A percentile compares a stretch with the other conserved stretches of the same genome.
These are phyloP conservation scores for Astyanax mexicanus DNA, from an alignment of 2,797 vertebrate species.

Conservation along the genomic window DNA sequence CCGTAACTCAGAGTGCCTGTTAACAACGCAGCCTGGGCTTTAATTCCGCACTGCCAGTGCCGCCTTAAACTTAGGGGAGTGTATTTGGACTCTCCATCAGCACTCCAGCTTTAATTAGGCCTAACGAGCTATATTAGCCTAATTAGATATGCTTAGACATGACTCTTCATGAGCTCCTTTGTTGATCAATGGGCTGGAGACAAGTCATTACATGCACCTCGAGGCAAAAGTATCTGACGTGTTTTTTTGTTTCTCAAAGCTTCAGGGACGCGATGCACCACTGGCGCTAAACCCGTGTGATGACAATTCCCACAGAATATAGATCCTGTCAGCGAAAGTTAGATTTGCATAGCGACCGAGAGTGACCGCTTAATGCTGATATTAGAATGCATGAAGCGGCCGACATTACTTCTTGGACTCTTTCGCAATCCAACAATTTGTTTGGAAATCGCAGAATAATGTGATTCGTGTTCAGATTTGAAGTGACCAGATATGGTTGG, in stretches of 20 bases:
- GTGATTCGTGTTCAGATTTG: too few species aligned
- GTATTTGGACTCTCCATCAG: slow-evolving; percentile 45
- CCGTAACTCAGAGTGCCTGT: neutral
- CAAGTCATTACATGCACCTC: slow-evolving; percentile 68
- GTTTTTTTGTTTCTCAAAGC: neutral
- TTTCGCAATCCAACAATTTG: neutral
- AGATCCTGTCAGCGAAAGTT: neutral
- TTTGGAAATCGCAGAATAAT: too few species aligned
- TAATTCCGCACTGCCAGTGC: slow-evolving; percentile 24
- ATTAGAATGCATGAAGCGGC: neutral
- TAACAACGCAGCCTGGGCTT: slow-evolving; percentile 26
- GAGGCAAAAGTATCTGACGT: slow-evolving; percentile 15
- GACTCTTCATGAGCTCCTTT: slow-evolving; percentile 68
- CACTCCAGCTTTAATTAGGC: slow-evolving; percentile 72
- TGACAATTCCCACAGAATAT: slow-evolving; percentile 2
- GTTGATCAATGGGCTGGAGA: slow-evolving; percentile 75
- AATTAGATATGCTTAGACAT: slow-evolving; percentile 74
- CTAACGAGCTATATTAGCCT: slow-evolving; percentile 71
- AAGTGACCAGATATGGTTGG: too few species aligned
- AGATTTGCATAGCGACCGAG: too few species aligned
- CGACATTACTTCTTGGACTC: neutral
- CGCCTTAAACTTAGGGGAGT: slow-evolving; percentile 29
- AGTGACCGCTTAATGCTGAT: neutral
- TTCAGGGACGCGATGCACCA: neutral
- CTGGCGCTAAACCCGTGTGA: neutral